Evolutionary conservation across 2,888 invertebrate genomes (phyloP), one percentile per base, ranked within the genome.

Genomic region (Meteorus colon): DNA sequence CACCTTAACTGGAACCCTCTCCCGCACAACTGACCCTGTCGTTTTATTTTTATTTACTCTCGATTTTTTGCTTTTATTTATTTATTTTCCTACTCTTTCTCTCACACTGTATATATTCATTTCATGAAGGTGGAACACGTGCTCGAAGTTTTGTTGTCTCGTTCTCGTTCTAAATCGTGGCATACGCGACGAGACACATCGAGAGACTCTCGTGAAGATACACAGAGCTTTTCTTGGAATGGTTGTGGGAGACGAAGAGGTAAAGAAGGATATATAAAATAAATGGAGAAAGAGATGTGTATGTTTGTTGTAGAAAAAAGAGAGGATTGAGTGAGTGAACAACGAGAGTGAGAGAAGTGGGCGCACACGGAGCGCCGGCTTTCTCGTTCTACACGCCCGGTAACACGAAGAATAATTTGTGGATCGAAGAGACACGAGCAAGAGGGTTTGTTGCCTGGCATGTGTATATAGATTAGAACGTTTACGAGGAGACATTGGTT

Each of bases 331-430:
- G 41, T 41, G 41, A 41, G 41, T 41, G 41, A 41, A 41, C 41
- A 41, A 12, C 12, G 41, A 41, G 41, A 41, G 41, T 41, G 51
- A 65, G 65, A 76, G 27, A 65, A 75, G 78, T 62, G 72, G 68
- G 62, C 73, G 62, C 65, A 66, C 48, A 75, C 76, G 72, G 70
- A 67, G 73, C 72, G 72, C 62, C 51, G 51, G 19, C 55, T 55
- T 55, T 55, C 68, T 76, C 79, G 77, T 80, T 78, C 77, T 77
- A 80, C 77, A 81, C 82, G 82, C 81, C 81, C 82, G 81, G 78
- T 79, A 84, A 85, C 86, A 87, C 82, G 87, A 83, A 79, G 86
- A 88, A 87, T 87, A 88, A 88, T 88, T 88, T 88, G 88, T 86
- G 86, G 85, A 86, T 85, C 84, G 84, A 84, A 81, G 79, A 83